phyloP scores from a whole-genome alignment of 2,113 vertebrate species.

The Leucopsar rothschildi region DNA sequence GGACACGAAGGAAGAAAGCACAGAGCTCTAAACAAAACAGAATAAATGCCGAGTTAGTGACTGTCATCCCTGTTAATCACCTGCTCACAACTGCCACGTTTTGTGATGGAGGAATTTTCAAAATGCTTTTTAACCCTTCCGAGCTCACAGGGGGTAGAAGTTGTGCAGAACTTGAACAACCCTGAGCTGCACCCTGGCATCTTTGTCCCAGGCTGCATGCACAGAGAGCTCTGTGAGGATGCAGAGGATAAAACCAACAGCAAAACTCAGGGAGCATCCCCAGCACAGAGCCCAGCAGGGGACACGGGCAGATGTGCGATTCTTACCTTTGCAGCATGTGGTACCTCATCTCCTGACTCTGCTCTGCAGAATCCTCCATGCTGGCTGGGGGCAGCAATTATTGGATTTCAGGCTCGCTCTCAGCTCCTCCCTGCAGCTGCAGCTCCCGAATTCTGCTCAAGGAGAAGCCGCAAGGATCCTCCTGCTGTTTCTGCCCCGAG shows the following conservation, averaged over 20 bases:
- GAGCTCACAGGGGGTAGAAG: background rate
- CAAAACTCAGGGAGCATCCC: background rate
- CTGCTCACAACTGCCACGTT: background rate
- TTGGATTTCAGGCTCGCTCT: background rate
- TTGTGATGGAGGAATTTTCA: background rate
- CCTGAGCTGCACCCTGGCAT: background rate
- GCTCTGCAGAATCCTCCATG: conserved; percentile 67
- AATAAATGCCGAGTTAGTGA: background rate
- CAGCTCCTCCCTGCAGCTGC: background rate
- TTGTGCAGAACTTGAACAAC: background rate
- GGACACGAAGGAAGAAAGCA: background rate
- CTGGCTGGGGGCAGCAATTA: background rate
- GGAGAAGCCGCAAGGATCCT: background rate
- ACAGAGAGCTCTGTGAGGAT: background rate
- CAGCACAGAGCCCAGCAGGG: background rate
- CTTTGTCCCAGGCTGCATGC: background rate
- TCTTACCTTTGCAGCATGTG: conserved; percentile 77
- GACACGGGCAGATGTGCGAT: background rate
- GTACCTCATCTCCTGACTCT: conserved; percentile 68
- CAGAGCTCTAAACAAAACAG: background rate
- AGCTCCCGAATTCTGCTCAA: background rate
- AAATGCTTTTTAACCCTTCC: background rate
- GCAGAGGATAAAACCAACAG: background rate
- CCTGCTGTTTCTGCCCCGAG: background rate
- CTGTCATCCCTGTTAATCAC: background rate